Conservation (phyloP, 2,797 vertebrate genomes). For the Neostethus bicornis region DNA sequence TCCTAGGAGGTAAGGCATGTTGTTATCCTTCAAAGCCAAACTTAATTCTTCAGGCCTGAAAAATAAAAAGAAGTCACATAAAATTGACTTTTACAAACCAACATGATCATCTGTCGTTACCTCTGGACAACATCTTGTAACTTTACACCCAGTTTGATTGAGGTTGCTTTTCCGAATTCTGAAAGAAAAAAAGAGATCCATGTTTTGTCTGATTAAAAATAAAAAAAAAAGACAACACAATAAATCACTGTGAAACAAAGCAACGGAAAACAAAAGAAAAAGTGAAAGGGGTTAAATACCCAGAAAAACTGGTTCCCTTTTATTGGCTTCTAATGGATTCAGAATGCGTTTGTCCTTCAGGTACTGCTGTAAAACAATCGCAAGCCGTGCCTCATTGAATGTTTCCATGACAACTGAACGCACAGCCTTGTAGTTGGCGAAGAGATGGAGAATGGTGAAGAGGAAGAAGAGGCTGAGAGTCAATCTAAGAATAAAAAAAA, state of each 20-base stretch:
- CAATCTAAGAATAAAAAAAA: slow-evolving; percentile 68
- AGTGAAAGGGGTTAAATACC: no score
- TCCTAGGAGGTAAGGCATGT: slow-evolving; percentile 72
- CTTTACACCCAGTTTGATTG: slow-evolving; percentile 75
- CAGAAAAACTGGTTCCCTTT: slow-evolving; percentile 83
- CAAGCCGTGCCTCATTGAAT: slow-evolving; percentile 86
- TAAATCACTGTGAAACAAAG: no score
- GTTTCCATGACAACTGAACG: slow-evolving; percentile 90
- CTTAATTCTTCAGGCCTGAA: slow-evolving; percentile 72
- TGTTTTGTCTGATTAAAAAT: not conserved
- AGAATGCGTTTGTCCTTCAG: slow-evolving; percentile 72
- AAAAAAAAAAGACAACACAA: rapidly evolving
- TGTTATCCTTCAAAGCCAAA: slow-evolving; percentile 68
- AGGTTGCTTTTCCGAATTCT: slow-evolving; percentile 67
- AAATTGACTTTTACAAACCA: slow-evolving; percentile 1
- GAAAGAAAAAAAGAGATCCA: slow-evolving; percentile 5
- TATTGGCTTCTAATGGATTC: slow-evolving; percentile 80
- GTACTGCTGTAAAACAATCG: slow-evolving; percentile 80
- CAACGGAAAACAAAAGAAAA: no score
- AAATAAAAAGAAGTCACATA: slow-evolving; percentile 3
- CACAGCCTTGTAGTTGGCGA: slow-evolving; percentile 90
- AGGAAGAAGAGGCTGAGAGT: slow-evolving; percentile 86
- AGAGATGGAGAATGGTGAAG: slow-evolving; percentile 87
- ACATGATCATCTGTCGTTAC: slow-evolving; percentile 42
- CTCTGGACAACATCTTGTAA: slow-evolving; percentile 72